Conservation (phyloP, 2,888 invertebrate species). For the Zygothrica quintamaculata region DNA sequence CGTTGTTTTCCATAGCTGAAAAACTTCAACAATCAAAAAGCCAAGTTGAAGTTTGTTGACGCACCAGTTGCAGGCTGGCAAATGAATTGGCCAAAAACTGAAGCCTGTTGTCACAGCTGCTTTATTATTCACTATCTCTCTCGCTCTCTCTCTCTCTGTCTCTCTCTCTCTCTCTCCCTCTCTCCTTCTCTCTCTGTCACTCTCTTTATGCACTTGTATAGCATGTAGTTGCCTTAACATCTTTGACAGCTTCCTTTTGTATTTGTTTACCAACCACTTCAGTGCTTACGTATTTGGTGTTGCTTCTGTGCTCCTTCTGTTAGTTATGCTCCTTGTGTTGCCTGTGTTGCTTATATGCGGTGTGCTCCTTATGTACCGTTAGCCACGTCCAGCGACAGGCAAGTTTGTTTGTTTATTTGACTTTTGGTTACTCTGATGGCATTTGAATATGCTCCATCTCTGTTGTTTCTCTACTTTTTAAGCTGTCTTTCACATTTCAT, state of each 20-base stretch:
- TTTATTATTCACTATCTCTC: slow-evolving; percentile 40
- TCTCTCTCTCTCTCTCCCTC: too few species aligned
- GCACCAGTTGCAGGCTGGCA: slow-evolving; percentile 14
- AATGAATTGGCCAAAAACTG: slow-evolving; percentile 39
- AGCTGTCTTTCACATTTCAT: background rate
- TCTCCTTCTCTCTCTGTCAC: too few species aligned
- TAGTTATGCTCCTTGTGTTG: slow-evolving; percentile 5
- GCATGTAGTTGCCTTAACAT: slow-evolving; percentile 30
- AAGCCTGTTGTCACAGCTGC: slow-evolving; percentile 44
- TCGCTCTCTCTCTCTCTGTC: too few species aligned
- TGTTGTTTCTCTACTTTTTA: slow-evolving; percentile 4
- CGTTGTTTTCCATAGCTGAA: slow-evolving; percentile 22
- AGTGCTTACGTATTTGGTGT: slow-evolving; percentile 22
- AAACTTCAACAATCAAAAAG: slow-evolving; percentile 54
- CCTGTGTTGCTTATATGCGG: slow-evolving; percentile 7
- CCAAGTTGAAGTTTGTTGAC: slow-evolving; percentile 23
- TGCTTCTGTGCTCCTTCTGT: slow-evolving; percentile 8
- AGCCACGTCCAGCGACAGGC: slow-evolving; percentile 23
- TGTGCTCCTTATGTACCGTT: slow-evolving; percentile 29
- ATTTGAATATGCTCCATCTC: slow-evolving; percentile 11
- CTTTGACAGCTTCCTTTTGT: slow-evolving; percentile 49
- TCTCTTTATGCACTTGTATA: too few species aligned
- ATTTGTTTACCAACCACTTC: slow-evolving; percentile 39
- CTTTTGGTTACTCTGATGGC: slow-evolving; percentile 31
- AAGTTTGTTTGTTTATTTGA: slow-evolving; percentile 50